Evolutionary conservation across 2,797 vertebrate genomes (phyloP), one percentile per base, ranked within the genome.

Genomic region (Amazona ochrocephala): DNA sequence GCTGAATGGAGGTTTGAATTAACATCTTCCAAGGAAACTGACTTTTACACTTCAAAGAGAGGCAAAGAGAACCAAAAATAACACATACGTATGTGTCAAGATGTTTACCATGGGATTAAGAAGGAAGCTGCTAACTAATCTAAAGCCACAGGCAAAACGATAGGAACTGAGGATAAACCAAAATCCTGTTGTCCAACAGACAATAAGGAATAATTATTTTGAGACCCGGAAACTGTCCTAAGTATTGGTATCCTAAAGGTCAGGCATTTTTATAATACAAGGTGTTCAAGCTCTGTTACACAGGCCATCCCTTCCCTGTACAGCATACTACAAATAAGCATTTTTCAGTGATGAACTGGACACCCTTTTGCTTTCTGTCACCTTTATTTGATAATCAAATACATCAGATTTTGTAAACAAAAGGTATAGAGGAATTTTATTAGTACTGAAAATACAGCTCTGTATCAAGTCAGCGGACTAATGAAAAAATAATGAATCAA

Each of bases 1-100:
- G 58, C 50, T 56, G 66, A 89, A 91, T 39, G 27, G 54, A 58
- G n/a, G 68, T 94, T 68, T 88, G 82, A 85, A 94, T 76, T 79
- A 73, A 47, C 24, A 73, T 70, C 60, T 91, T 81, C 44, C 54
- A 88, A 73, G 71, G 81, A 93, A 86, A 78, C 5, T 20, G 32
- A 56, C 53, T 91, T 91, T 81, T 88, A 72, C n/a, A 66, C 70
- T 90, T 91, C 61, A 44, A 47, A 87, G 64, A 56, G 41, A 90
- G 64, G 73, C 44, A 60, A 44, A 3, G 6, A 77, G 70, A 84
- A 70, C 34, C 54, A 84, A 73, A 91, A 91, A 75, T 54, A 94
- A n/a, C 54, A 62, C 76, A 84, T 24, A 65, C 0, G 0, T 61
- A 42, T 11, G 45, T 77, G 58, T 54, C 68, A 60, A 50, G 34